These are phyloP conservation scores for Dasyurus viverrinus DNA, from an alignment of 2,113 vertebrate species.

Conservation along the genomic window DNA sequence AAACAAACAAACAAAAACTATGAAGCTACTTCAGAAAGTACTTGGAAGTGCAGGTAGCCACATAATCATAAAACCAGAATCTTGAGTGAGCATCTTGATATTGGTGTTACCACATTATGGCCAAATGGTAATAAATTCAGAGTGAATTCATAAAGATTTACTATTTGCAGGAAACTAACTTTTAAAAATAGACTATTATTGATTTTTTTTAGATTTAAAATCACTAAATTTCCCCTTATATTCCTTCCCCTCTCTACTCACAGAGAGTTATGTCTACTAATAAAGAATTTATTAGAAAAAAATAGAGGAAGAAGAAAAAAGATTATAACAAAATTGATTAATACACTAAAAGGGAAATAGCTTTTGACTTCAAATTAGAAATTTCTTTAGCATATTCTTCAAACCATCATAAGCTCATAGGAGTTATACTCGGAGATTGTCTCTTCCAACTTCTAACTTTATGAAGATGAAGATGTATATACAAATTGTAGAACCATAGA, in stretches of 20 bases:
- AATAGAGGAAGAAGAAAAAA: background rate
- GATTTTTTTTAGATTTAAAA: background rate
- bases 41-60: conserved; percentile 5
- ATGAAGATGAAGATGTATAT: background rate
- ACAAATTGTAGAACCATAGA: background rate
- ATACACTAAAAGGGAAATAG: background rate
- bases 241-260: background rate
- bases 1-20: background rate
- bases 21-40: background rate
- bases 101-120: background rate
- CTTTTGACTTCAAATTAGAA: background rate
- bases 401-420: background rate
- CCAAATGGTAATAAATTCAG: background rate
- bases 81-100: background rate
- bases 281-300: background rate
- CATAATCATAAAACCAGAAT: conserved; percentile 24
- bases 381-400: background rate
- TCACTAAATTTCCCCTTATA: background rate
- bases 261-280: background rate
- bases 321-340: background rate
- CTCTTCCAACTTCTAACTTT: background rate
- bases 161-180: conserved; percentile 2
- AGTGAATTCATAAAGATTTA: background rate
- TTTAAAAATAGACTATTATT: background rate
- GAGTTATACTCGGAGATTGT: background rate